Evolutionary conservation across 2,797 vertebrate genomes (phyloP), one percentile per base, ranked within the genome.

Genomic region (Darevskia mixta): DNA sequence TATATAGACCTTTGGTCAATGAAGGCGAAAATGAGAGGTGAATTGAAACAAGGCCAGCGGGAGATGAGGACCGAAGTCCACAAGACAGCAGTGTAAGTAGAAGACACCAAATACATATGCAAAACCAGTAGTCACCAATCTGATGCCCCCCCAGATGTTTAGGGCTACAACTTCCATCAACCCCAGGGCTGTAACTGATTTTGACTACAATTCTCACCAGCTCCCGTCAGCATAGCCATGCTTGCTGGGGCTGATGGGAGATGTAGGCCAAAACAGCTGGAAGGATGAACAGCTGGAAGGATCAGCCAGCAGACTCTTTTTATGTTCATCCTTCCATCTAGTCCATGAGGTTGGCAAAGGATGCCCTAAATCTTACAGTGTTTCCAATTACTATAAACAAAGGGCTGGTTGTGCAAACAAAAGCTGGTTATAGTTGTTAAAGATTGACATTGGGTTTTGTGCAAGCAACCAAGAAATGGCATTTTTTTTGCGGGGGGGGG

Each of bases 361-460:
- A 18, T 7, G 2, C 29, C 38, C 5, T 78, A 80, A 43, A 77
- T 45, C 23, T 77, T 6, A 64, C 15, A 87, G 7, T 75, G 32
- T 72, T 90, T 8, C 38, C 4, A 41, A 11, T 79, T n/a, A 77
- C 18, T 83, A 27, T 43, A 45, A 75, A 32, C 2, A 27, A 35
- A 71, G 78, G 86, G 17, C 49, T 71, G 5, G 25, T 15, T 29
- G 23, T 67, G 29, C 55, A 6, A 79, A 41, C 15, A 79, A 79
- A 66, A 69, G 23, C 75, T 90, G 55, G 3, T 55, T 55, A 55
- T 55, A 55, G 91, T 93, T 87, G 93, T 49, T 71, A 87, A 78
- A 93, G 94, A 86, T 49, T 91, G 88, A 86, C 82, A 92, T 93
- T 89, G 72, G 89, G 90, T 88, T 92, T 77, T 92, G 90, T 87